A percentile compares a stretch with the other conserved stretches of the same genome.
Evolutionary conservation across 2,797 vertebrate genomes (phyloP).

Genomic region (Astyanax mexicanus): DNA sequence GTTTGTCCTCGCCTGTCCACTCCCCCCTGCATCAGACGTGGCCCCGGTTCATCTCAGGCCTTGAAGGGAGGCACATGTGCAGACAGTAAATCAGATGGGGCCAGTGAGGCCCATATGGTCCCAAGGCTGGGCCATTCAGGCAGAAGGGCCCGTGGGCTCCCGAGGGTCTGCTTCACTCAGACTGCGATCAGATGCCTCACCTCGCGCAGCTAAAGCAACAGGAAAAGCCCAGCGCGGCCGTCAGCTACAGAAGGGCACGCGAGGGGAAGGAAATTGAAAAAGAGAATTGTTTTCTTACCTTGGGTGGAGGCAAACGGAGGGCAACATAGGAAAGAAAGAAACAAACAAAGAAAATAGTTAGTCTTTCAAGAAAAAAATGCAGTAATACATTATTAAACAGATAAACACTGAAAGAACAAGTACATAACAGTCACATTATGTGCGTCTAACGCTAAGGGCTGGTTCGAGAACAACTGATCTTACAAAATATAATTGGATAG

Average conservation of each 20-base stretch:
- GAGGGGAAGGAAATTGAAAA: background rate
- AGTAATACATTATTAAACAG: background rate
- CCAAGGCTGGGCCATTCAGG: constrained; percentile 39
- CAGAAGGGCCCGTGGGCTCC: constrained; percentile 37
- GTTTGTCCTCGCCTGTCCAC: constrained; percentile 25
- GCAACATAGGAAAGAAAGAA: constrained; percentile 19
- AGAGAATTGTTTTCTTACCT: constrained; percentile 48
- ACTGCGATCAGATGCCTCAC: constrained; percentile 48
- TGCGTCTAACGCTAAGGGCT: too few relatives aligned
- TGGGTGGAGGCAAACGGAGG: constrained; percentile 1
- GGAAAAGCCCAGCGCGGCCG: background rate
- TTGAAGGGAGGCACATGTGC: constrained; percentile 34
- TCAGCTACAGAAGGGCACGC: background rate
- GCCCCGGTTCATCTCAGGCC: constrained; percentile 36
- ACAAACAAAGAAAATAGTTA: constrained; percentile 16
- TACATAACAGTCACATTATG: too few relatives aligned
- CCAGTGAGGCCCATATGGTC: constrained; percentile 41
- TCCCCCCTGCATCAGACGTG: constrained; percentile 33
- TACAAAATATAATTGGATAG: too few relatives aligned
- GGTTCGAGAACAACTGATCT: too few relatives aligned
- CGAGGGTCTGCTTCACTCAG: constrained; percentile 39
- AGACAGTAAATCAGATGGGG: constrained; percentile 28
- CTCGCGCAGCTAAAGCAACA: constrained; percentile 3
- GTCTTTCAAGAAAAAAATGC: background rate
- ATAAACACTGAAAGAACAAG: background rate